Conservation (phyloP, 2,797 vertebrate species). For the Neostethus bicornis region DNA sequence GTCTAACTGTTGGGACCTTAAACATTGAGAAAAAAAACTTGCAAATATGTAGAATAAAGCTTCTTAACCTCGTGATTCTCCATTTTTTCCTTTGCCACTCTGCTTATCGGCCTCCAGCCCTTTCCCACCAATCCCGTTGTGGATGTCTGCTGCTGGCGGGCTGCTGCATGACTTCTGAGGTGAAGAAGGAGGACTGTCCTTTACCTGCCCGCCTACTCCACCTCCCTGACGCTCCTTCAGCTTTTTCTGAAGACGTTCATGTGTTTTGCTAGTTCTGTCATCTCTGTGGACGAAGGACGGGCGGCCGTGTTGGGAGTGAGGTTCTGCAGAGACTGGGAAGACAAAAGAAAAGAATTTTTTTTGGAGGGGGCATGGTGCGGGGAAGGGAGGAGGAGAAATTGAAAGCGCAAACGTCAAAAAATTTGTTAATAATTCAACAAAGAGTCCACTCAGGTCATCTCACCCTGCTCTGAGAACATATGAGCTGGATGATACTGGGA, state of each 20-base stretch:
- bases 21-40: constrained; percentile 12
- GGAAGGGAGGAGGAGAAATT: too few species aligned
- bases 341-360: not conserved
- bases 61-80: constrained; percentile 85
- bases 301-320: constrained; percentile 88
- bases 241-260: constrained; percentile 95
- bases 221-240: constrained; percentile 91
- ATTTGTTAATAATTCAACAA: too few species aligned
- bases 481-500: constrained; percentile 94
- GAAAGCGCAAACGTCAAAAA: constrained; percentile 4
- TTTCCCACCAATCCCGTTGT: constrained; percentile 83
- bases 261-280: constrained; percentile 94
- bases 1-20: constrained; percentile 16
- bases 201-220: constrained; percentile 81
- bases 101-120: constrained; percentile 78
- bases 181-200: constrained; percentile 93
- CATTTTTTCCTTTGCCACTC: constrained; percentile 74
- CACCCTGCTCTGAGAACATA: constrained; percentile 94
- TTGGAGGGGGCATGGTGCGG: too few species aligned
- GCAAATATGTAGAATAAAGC: constrained; percentile 6
- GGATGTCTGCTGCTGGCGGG: constrained; percentile 79
- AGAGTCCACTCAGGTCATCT: constrained; percentile 53
- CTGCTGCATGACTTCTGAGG: constrained; percentile 87
- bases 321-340: constrained; percentile 81
- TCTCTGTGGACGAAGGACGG: constrained; percentile 87